These are phyloP conservation scores for Ferrisia virgata DNA, from an alignment of 2,888 invertebrate species.

Conservation along the genomic window DNA sequence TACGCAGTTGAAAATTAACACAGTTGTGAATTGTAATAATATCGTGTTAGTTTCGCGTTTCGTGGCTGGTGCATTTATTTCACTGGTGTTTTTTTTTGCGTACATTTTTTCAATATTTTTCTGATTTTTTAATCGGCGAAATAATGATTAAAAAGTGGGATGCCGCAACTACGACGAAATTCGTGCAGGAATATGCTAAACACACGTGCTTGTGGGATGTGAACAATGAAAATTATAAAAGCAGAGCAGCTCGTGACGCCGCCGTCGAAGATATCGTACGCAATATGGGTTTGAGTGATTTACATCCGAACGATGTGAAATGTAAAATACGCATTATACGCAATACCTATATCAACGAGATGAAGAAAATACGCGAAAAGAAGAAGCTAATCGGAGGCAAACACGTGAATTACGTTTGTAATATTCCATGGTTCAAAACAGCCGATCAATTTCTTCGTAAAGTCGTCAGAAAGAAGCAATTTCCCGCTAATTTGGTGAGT, in stretches of 20 bases:
- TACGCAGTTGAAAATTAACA: slow-evolving; percentile 17
- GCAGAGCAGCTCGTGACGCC: slow-evolving; percentile 22
- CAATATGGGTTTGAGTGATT: slow-evolving; percentile 32
- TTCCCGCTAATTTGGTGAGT: slow-evolving; percentile 10
- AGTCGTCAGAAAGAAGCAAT: slow-evolving; percentile 10
- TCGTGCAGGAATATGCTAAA: slow-evolving; percentile 23
- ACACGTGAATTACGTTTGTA: slow-evolving; percentile 24
- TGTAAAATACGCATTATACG: slow-evolving; percentile 41
- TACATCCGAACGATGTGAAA: slow-evolving; percentile 17
- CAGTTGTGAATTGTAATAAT: neutral
- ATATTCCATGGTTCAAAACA: slow-evolving; percentile 36
- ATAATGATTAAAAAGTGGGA: slow-evolving; percentile 40
- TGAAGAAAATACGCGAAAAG: slow-evolving; percentile 37
- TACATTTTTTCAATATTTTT: neutral
- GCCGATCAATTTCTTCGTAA: slow-evolving; percentile 21
- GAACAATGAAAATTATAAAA: slow-evolving; percentile 24
- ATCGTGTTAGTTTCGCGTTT: neutral
- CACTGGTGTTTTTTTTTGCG: neutral
- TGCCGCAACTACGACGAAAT: slow-evolving; percentile 27
- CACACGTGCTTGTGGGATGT: slow-evolving; percentile 35
- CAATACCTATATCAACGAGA: slow-evolving; percentile 35
- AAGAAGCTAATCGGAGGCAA: slow-evolving; percentile 25
- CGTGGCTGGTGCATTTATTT: neutral
- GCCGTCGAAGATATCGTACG: slow-evolving; percentile 22
- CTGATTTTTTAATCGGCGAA: neutral